Conservation (phyloP, 2,113 vertebrate species). For the Rhinolophus sinicus region DNA sequence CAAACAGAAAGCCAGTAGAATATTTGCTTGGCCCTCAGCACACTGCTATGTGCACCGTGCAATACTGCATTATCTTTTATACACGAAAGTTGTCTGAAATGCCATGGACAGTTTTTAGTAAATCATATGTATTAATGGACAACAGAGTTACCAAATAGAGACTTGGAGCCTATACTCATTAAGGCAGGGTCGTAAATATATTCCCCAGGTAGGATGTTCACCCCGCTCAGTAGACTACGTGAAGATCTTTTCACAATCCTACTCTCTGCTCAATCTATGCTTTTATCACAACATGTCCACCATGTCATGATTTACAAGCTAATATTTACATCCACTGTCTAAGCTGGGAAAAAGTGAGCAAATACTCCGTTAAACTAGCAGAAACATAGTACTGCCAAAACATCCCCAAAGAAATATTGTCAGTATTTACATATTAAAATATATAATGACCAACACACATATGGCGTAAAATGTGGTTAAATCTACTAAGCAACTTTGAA, state of each 20-base stretch:
- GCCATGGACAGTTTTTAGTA: neutral
- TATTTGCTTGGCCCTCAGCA: neutral
- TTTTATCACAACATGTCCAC: neutral
- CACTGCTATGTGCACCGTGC: neutral
- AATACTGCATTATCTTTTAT: neutral
- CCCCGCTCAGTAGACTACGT: neutral
- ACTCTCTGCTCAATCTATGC: neutral
- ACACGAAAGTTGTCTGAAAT: neutral
- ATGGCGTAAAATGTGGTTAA: constrained; percentile 73
- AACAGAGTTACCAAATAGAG: neutral
- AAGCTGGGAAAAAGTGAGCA: constrained; percentile 60
- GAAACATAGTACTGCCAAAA: constrained; percentile 65
- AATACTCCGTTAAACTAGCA: constrained; percentile 69
- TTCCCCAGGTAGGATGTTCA: neutral
- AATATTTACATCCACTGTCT: constrained; percentile 42
- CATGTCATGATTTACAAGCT: constrained; percentile 23
- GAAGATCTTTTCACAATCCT: neutral
- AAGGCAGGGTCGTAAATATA: neutral
- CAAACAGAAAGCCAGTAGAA: neutral
- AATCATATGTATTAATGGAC: neutral
- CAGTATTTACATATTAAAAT: constrained; percentile 75
- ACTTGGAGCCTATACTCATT: neutral
- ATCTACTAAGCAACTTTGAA: constrained; percentile 70
- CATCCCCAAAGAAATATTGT: constrained; percentile 64
- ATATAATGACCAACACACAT: constrained; percentile 67